These are phyloP conservation scores for Ranitomeya variabilis DNA, from an alignment of 2,113 vertebrate genomes.

Conservation along the genomic window DNA sequence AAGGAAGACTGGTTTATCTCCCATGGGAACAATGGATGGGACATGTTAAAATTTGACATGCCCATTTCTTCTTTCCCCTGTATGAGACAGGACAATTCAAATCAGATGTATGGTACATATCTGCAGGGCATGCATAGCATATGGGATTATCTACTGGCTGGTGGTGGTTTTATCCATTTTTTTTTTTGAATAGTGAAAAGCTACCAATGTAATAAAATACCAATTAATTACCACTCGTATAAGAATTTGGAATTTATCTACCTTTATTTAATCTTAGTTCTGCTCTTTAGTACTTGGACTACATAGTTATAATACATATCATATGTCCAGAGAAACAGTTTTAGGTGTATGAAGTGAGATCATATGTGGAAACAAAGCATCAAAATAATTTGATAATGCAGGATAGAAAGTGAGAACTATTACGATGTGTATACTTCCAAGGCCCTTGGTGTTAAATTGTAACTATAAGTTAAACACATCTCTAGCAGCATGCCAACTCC, in stretches of 20 bases:
- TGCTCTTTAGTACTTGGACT: background rate
- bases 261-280: background rate
- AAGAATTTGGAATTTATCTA: background rate
- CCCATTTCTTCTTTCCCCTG: too few species aligned
- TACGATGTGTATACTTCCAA: constrained; percentile 3
- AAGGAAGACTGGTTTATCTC: too few species aligned
- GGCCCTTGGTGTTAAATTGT: background rate
- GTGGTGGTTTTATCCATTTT: too few species aligned
- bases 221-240: background rate
- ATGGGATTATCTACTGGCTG: too few species aligned
- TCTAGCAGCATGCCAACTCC: background rate
- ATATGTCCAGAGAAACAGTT: background rate
- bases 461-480: background rate
- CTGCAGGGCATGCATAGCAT: too few species aligned
- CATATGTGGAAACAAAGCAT: constrained; percentile 17
- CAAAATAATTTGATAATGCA: background rate
- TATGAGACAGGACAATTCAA: too few species aligned
- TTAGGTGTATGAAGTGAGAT: constrained; percentile 8
- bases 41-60: too few species aligned
- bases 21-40: too few species aligned
- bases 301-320: background rate
- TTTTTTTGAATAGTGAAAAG: too few species aligned
- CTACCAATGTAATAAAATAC: too few species aligned
- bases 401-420: constrained; percentile 19
- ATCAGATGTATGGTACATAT: too few species aligned